phyloP scores from a whole-genome alignment of 2,113 vertebrate genomes.

The Crocuta crocuta region DNA sequence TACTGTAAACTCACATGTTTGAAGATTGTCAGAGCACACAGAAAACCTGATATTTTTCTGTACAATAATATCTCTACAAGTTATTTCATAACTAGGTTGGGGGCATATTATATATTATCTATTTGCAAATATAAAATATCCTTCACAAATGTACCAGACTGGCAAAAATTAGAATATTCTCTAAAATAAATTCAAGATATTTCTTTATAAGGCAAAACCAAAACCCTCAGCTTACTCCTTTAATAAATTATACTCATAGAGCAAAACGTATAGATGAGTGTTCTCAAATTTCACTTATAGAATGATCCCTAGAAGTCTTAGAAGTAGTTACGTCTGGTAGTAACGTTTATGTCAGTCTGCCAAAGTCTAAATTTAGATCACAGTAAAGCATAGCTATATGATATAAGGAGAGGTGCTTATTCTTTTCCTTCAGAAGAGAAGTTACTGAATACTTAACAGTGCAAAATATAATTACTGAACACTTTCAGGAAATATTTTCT shows the following conservation, averaged over 20 bases:
- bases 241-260: not conserved
- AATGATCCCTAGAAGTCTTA: not conserved
- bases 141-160: not conserved
- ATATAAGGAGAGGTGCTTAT: not conserved
- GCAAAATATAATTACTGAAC: constrained; percentile 24
- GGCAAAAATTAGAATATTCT: not conserved
- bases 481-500: not conserved
- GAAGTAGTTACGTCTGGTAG: not conserved
- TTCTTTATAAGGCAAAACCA: not conserved
- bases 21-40: not conserved
- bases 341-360: not conserved
- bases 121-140: not conserved
- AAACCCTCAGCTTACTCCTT: not conserved
- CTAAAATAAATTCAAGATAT: not conserved
- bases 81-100: not conserved
- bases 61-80: not conserved
- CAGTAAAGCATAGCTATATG: not conserved
- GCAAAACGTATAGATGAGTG: not conserved
- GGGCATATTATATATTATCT: not conserved
- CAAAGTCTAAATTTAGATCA: constrained; percentile 35
- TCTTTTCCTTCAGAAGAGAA: not conserved
- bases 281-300: constrained; percentile 10
- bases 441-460: not conserved
- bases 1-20: constrained; percentile 15
- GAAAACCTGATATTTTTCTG: constrained; percentile 33